phyloP scores from a whole-genome alignment of 2,113 vertebrate genomes.

The Syngnathus scovelli region DNA sequence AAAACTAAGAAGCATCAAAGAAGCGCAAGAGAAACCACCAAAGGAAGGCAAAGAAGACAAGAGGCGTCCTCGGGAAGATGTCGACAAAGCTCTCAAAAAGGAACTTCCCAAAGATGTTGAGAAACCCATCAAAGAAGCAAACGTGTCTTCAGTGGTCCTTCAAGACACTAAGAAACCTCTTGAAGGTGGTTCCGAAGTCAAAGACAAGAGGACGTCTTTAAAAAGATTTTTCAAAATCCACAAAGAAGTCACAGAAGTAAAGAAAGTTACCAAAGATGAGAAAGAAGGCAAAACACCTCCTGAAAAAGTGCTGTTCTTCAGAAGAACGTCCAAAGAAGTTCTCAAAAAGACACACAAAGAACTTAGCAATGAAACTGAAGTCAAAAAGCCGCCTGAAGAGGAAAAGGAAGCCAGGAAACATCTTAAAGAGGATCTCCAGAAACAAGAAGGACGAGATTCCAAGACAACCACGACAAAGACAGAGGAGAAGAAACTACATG shows the following conservation, averaged over 20 bases:
- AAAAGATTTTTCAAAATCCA: conserved; percentile 3
- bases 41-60: background rate
- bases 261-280: background rate
- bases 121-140: conserved; percentile 2
- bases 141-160: background rate
- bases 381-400: conserved; percentile 3
- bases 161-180: background rate
- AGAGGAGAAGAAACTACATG: background rate
- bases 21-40: background rate
- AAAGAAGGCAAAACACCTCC: background rate
- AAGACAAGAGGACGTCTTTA: background rate
- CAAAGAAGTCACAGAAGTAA: conserved; percentile 3
- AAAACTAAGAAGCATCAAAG: background rate
- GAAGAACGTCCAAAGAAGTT: background rate
- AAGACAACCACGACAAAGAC: background rate
- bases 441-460: background rate
- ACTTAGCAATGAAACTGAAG: background rate
- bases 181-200: background rate
- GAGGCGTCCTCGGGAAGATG: conserved; percentile 1
- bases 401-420: background rate
- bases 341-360: conserved; percentile 1
- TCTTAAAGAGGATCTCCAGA: background rate
- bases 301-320: background rate
- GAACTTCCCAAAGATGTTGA: conserved; percentile 9
- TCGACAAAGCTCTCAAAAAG: conserved; percentile 4